Evolutionary conservation across 2,113 vertebrate genomes (phyloP), one percentile per base, ranked within the genome.

Genomic region (Brachypodius melanocephalos): DNA sequence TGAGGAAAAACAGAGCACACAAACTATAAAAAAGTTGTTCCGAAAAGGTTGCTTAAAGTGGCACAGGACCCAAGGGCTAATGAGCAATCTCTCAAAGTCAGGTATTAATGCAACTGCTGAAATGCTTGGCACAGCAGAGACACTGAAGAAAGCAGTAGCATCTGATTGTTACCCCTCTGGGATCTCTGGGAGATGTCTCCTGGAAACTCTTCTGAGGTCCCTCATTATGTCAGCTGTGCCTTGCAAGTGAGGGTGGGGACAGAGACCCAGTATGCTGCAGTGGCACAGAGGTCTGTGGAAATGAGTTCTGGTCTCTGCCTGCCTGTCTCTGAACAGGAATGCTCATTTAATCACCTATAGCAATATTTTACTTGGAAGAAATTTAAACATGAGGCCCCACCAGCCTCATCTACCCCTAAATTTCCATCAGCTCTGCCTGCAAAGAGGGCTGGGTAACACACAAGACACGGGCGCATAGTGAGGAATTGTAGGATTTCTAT

Each of bases 41-140:
- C 91, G 90, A 42, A 89, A 95, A 85, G 42, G 75, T 95, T 90
- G 38, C 66, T 80, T 85, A 19, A 92, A 93, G 63, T 89, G 92
- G 75, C 87, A 68, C 79, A 54, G 75, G 84, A 89, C 67, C 62
- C 40, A 42, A 38, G 80, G 79, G 83, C 82, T 94, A 94, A 95
- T 78, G 66, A 96, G 73, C 69, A 80, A 26, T 87, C 62, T 82
- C 82, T 85, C 85, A 77, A 83, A 92, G 48, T 46, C 83, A 84
- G 77, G 57, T 92, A 93, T 68, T 81, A 83, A 75, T 34, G n/a
- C 66, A 82, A 51, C 45, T 5, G 8, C 59, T 84, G 80, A 79
- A 82, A 58, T 25, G 8, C 45, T 61, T 74, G 62, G 67, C 24
- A 13, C 43, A 68, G 73, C 46, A 68, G 69, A 61, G 32, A 18